These are phyloP conservation scores for Drosophila tani DNA, from an alignment of 1,140 invertebrate species.

Conservation along the genomic window DNA sequence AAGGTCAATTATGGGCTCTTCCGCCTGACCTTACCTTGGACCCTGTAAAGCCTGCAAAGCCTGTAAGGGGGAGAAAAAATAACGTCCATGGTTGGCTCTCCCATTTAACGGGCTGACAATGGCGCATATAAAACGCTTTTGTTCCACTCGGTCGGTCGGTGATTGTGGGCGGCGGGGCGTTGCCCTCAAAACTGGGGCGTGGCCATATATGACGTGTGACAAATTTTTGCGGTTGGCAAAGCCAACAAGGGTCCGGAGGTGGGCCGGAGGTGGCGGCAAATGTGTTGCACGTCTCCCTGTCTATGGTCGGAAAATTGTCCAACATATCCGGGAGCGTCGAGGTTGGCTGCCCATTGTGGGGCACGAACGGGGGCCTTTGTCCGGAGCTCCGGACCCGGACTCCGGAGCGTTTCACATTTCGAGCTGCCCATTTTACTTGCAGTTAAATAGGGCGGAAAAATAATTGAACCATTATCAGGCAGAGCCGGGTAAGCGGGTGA, in stretches of 20 bases:
- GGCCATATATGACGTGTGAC: slow-evolving; percentile 67
- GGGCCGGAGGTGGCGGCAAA: slow-evolving; percentile 6
- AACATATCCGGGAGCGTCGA: slow-evolving; percentile 71
- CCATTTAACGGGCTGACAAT: slow-evolving; percentile 65
- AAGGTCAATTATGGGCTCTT: slow-evolving; percentile 26
- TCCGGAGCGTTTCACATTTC: slow-evolving; percentile 13
- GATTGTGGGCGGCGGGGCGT: slow-evolving; percentile 9
- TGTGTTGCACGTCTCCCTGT: slow-evolving; percentile 61
- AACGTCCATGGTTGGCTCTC: background rate
- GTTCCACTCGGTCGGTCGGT: slow-evolving; percentile 25
- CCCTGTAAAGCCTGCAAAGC: background rate
- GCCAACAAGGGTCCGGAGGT: slow-evolving; percentile 33
- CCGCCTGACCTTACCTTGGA: slow-evolving; percentile 4
- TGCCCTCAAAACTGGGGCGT: slow-evolving; percentile 54
- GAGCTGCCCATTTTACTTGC: slow-evolving; percentile 62
- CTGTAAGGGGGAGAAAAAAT: background rate
- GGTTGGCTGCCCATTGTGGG: slow-evolving; percentile 54
- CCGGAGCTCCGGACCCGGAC: too few species aligned
- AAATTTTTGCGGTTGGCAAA: slow-evolving; percentile 71
- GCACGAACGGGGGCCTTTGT: background rate
- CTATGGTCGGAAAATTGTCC: slow-evolving; percentile 75
- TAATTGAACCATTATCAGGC: slow-evolving; percentile 84
- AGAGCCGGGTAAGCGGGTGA: slow-evolving; percentile 1
- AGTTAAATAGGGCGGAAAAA: slow-evolving; percentile 84
- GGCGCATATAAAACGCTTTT: slow-evolving; percentile 58